A percentile compares a stretch with the other conserved stretches of the same genome.
Conservation (phyloP, 2,888 invertebrate species). For the Stenolophus ochropezus region DNA sequence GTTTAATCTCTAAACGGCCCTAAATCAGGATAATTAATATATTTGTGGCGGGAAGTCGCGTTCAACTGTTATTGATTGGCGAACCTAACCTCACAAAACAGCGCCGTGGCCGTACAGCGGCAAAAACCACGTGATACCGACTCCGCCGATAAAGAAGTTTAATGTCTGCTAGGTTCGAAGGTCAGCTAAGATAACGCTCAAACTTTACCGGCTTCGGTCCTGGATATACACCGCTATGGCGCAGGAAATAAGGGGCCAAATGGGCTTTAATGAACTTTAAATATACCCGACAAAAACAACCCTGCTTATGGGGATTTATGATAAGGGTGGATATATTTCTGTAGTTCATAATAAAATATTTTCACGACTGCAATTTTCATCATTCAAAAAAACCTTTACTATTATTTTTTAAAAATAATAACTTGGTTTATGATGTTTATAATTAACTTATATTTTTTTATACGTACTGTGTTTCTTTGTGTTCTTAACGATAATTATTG, state of each 20-base stretch:
- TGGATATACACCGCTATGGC: neutral
- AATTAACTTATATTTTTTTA: too few species aligned
- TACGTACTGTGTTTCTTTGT: too few species aligned
- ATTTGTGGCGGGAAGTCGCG: constrained; percentile 50
- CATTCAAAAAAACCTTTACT: too few species aligned
- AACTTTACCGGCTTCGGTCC: constrained; percentile 22
- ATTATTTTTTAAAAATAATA: too few species aligned
- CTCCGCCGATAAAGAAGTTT: constrained; percentile 60
- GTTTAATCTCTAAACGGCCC: constrained; percentile 50
- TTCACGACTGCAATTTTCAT: too few species aligned
- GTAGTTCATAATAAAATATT: too few species aligned
- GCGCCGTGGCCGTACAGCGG: neutral
- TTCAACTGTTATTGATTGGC: constrained; percentile 40
- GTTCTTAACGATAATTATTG: too few species aligned
- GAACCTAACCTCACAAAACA: constrained; percentile 10
- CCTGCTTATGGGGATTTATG: too few species aligned
- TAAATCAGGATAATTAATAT: constrained; percentile 60
- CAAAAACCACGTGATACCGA: constrained; percentile 45
- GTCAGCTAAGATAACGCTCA: constrained; percentile 55
- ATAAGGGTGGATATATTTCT: too few species aligned
- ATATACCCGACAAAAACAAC: too few species aligned
- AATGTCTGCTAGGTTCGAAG: constrained; percentile 53
- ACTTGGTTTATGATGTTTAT: too few species aligned
- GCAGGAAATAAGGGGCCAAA: neutral
- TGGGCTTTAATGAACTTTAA: too few species aligned